Conservation (phyloP, 2,113 vertebrate genomes). For the Grantiella picta region DNA sequence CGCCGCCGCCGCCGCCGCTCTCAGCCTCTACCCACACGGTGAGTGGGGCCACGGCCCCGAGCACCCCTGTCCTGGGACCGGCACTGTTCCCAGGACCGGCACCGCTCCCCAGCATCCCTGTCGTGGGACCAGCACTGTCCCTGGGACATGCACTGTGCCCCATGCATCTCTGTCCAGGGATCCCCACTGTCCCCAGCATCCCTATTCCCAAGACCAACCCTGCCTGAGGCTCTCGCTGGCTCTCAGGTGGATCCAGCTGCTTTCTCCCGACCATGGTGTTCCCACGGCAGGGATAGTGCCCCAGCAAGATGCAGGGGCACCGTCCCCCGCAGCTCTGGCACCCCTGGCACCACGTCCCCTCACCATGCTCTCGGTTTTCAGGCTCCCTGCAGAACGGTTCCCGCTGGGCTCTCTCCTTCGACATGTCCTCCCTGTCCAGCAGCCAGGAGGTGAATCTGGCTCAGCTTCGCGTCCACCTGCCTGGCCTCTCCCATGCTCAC, state of each 20-base stretch:
- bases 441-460: constrained; percentile 77
- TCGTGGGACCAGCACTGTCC: neutral
- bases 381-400: constrained; percentile 75
- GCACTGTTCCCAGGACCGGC: neutral
- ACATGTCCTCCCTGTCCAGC: constrained; percentile 82
- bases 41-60: constrained; percentile 27
- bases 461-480: constrained; percentile 76
- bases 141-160: accelerated
- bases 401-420: constrained; percentile 80
- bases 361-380: constrained; percentile 16
- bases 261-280: neutral
- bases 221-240: neutral
- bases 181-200: neutral
- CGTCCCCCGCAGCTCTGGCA: neutral
- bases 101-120: neutral
- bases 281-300: accelerated
- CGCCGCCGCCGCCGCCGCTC: constrained; percentile 68
- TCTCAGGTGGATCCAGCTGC: neutral
- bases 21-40: constrained; percentile 82
- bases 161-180: neutral
- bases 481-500: constrained; percentile 28
- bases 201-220: neutral
- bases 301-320: accelerated
- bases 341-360: neutral
- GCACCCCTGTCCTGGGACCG: neutral